Percentiles rank a stretch among this genome's conserved stretches.
Evolutionary conservation across 2,888 invertebrate species (phyloP).

Genomic region (Biston stratarius): DNA sequence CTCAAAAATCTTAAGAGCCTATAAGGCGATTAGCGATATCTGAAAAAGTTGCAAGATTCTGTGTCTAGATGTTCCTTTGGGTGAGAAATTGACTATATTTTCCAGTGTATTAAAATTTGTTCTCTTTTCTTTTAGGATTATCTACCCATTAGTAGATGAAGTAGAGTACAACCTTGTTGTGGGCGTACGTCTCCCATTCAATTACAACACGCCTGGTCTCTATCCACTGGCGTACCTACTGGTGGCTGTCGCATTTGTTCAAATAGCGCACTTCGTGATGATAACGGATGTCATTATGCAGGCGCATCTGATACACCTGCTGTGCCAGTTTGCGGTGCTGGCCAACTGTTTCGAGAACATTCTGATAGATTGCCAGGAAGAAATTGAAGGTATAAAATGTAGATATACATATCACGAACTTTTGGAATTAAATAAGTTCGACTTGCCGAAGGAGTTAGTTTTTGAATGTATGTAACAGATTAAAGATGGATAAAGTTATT

Average conservation of each 20-base stretch:
- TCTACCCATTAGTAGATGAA: conserved; percentile 70
- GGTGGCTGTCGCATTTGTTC: conserved; percentile 60
- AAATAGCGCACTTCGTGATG: conserved; percentile 71
- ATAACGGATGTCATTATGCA: conserved; percentile 71
- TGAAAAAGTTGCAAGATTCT: too few relatives aligned
- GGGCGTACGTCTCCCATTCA: conserved; percentile 61
- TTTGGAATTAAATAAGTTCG: too few relatives aligned
- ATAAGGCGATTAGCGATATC: too few relatives aligned
- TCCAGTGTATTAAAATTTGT: neutral
- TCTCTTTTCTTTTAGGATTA: conserved; percentile 60
- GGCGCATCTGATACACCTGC: conserved; percentile 66
- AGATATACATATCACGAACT: too few relatives aligned
- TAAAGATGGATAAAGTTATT: too few relatives aligned
- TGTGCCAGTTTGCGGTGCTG: conserved; percentile 72
- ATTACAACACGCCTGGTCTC: conserved; percentile 52
- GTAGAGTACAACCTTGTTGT: conserved; percentile 72
- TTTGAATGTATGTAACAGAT: too few relatives aligned
- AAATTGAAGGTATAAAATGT: conserved; percentile 51
- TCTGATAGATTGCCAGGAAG: conserved; percentile 57
- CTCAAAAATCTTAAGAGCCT: too few relatives aligned
- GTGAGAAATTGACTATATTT: neutral
- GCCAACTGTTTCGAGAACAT: conserved; percentile 71
- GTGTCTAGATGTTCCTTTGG: too few relatives aligned
- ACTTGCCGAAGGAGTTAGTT: too few relatives aligned
- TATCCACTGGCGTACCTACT: conserved; percentile 61